A percentile compares a stretch with the other conserved stretches of the same genome.
phyloP scores from a whole-genome alignment of 2,113 vertebrate genomes.

The Helogale parvula region DNA sequence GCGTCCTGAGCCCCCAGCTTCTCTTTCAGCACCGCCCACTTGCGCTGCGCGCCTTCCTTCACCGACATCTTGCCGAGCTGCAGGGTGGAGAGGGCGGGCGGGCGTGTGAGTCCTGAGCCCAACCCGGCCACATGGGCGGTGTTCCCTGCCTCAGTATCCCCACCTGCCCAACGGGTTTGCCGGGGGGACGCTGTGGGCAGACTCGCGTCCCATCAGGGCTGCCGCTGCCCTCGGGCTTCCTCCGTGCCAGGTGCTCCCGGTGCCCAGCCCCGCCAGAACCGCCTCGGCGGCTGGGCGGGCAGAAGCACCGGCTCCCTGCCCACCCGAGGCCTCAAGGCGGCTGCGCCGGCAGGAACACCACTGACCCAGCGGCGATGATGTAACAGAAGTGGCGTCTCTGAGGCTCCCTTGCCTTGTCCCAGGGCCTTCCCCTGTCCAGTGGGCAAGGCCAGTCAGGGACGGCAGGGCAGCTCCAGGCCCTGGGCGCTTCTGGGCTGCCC shows the following conservation, averaged over 20 bases:
- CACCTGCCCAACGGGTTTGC: accelerated
- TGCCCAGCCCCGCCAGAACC: accelerated
- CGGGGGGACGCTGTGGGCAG: accelerated
- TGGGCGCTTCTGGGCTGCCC: not conserved
- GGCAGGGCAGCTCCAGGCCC: not conserved
- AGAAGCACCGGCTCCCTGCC: accelerated
- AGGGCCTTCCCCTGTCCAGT: not conserved
- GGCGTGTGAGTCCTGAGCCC: not conserved
- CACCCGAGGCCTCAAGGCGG: accelerated
- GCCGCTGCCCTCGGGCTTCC: accelerated
- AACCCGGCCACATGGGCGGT: too few species aligned
- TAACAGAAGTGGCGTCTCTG: accelerated
- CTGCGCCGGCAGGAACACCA: not conserved
- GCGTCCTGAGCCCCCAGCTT: slow-evolving; percentile 92
- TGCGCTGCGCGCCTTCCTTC: slow-evolving; percentile 90
- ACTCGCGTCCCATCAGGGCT: accelerated
- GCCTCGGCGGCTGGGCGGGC: accelerated
- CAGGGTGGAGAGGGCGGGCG: not conserved
- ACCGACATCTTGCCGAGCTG: slow-evolving; percentile 87
- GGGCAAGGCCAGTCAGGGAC: not conserved
- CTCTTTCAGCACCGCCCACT: slow-evolving; percentile 93
- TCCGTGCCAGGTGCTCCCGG: not conserved
- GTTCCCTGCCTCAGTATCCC: not conserved
- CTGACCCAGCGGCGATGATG: accelerated
- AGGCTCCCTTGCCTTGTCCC: not conserved